Evolutionary conservation across 2,797 vertebrate genomes (phyloP), one percentile per base, ranked within the genome.

Genomic region (Chiloscyllium punctatum): DNA sequence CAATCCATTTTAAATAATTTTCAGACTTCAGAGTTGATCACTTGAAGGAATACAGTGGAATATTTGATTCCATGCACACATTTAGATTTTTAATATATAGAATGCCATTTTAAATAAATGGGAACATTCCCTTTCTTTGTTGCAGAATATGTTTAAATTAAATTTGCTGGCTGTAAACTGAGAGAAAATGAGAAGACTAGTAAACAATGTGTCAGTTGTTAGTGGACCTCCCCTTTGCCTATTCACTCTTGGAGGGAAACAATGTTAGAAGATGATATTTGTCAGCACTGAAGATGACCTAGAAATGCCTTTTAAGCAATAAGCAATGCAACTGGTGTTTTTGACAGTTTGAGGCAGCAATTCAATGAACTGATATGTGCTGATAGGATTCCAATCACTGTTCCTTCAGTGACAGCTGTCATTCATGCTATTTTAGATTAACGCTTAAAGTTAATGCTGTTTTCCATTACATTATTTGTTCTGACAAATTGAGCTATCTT

Each of bases 341-440:
- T 37, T 69, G 91, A 94, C 57, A 15, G 66, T 71, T 94, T 94
- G 91, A 69, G 42, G 91, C 91, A 94, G 62, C 62, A 94, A 33
- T 91, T 91, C 53, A 91, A 30, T 66, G 30, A 37, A 69, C 66
- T 71, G 66, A 94, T 68, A 23, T 71, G 18, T 69, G n/a, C 66
- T 94, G 42, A 84, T 82, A 94, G 69, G 90, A 94, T 69, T n/a
- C 18, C 18, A 94, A 25, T n/a, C 23, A 66, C 66, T 23, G 3
- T 71, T 94, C 62, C n/a, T 25, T 69, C 66, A 94, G 2, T 94
- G 91, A 69, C 42, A 94, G 51, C 25, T 88, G 53, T 57, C 87
- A 94, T 53, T 94, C n/a, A 21, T 94, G 33, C 66, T 94, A 37
- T 69, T 94, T 66, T 66, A 30, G 91, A 68, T 94, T 71, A 42